Percentiles rank a stretch among this genome's conserved stretches.
Conservation (phyloP, 1,140 invertebrate species). For the Daktulosphaira vitifoliae region DNA sequence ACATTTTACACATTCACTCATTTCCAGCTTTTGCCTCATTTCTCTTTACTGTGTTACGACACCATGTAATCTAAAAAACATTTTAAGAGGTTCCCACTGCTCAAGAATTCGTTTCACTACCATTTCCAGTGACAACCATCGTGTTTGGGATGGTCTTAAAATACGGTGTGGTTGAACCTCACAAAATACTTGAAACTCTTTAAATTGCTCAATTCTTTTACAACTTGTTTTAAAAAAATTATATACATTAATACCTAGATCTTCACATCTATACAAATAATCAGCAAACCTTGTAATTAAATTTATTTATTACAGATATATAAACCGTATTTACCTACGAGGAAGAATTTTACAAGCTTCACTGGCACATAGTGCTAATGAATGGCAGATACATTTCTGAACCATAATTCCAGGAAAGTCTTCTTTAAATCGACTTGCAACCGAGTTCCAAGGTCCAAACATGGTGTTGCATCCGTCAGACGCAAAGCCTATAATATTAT, state of each 20-base stretch:
- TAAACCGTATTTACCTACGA: not conserved
- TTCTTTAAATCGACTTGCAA: no score
- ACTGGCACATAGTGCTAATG: no score
- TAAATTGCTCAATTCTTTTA: not conserved
- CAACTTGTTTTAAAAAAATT: constrained; percentile 5
- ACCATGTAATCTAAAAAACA: no score
- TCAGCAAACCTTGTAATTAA: not conserved
- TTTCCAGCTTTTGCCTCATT: no score
- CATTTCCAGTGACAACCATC: not conserved
- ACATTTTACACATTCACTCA: no score
- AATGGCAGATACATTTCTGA: constrained; percentile 44
- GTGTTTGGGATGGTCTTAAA: not conserved
- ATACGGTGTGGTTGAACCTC: not conserved
- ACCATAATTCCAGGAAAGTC: constrained; percentile 38
- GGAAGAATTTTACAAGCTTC: constrained; percentile 36
- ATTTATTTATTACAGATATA: no score
- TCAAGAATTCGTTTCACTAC: no score
- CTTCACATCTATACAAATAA: not conserved
- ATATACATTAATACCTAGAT: not conserved
- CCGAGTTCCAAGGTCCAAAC: constrained; percentile 41
- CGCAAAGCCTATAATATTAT: constrained; percentile 43
- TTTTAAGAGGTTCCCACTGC: no score
- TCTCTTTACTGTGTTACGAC: no score
- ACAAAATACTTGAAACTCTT: not conserved
- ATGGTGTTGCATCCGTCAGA: constrained; percentile 41